Conservation (phyloP, 2,113 vertebrate genomes). For the Sula dactylatra region DNA sequence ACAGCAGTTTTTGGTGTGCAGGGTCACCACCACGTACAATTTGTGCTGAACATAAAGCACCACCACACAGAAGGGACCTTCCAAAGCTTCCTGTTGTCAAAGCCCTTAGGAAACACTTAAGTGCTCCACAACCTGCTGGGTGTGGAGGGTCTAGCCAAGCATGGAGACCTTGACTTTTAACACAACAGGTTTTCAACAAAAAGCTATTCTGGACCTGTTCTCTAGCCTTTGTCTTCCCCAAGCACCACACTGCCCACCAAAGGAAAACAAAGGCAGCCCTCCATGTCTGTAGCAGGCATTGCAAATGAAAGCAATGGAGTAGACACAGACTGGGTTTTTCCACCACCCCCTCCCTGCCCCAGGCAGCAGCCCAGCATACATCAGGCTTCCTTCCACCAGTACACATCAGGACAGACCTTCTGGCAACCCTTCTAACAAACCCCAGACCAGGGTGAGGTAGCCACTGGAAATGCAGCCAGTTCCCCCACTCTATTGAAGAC, state of each 20-base stretch:
- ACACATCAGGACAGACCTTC: neutral
- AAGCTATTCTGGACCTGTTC: neutral
- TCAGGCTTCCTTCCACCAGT: neutral
- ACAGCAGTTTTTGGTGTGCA: neutral
- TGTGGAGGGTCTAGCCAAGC: neutral
- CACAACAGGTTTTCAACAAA: neutral
- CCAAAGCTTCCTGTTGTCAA: neutral
- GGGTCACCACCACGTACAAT: neutral
- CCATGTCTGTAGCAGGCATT: neutral
- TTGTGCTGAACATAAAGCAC: neutral
- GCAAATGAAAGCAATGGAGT: neutral
- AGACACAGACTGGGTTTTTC: neutral
- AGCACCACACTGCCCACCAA: neutral
- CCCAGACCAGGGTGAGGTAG: too few species aligned
- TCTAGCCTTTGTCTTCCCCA: neutral
- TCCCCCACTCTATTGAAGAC: neutral
- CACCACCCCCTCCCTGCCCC: neutral
- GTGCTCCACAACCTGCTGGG: neutral
- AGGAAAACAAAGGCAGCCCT: neutral
- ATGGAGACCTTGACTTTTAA: neutral
- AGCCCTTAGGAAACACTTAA: neutral
- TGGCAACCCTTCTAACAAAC: neutral
- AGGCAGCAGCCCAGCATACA: neutral
- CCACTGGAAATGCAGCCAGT: neutral
- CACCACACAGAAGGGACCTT: neutral